A percentile compares a stretch with the other conserved stretches of the same genome.
Evolutionary conservation across 1,140 invertebrate species (phyloP).

Genomic region (Tetragonula clypearis): DNA sequence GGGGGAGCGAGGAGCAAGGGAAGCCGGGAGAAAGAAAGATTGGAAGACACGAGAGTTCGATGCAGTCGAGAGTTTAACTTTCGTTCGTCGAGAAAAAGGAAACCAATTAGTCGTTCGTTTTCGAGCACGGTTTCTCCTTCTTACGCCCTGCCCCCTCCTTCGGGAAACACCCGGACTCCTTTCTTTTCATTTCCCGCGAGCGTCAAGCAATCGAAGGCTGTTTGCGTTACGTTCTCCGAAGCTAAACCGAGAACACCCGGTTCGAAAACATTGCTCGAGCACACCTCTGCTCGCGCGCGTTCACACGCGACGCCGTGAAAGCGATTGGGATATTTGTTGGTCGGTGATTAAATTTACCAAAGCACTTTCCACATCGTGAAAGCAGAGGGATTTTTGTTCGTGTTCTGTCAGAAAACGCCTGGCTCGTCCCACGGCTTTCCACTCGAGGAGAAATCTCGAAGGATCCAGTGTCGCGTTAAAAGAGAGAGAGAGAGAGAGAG

Average conservation of each 20-base stretch:
- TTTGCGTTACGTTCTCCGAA: conserved; percentile 13
- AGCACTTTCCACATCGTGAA: not conserved
- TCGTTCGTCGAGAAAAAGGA: conserved; percentile 3
- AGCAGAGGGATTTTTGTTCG: not conserved
- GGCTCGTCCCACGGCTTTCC: not conserved
- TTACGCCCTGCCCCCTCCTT: not conserved
- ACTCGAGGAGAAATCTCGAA: too few relatives aligned
- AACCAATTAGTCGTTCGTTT: conserved; percentile 23
- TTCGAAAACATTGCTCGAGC: conserved; percentile 2
- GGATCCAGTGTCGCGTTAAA: not conserved
- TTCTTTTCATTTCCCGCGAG: conserved; percentile 26
- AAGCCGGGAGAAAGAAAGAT: not conserved
- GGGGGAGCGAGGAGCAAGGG: too few relatives aligned
- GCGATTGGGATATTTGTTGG: conserved; percentile 28
- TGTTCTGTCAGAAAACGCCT: too few relatives aligned
- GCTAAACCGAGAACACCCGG: conserved; percentile 4
- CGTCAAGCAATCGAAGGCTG: conserved; percentile 15
- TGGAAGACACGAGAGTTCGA: conserved; percentile 1
- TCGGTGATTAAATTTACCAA: conserved; percentile 28
- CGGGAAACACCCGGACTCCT: conserved; percentile 36
- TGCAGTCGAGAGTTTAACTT: conserved; percentile 26
- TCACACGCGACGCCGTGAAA: too few relatives aligned
- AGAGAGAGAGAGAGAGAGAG: not conserved
- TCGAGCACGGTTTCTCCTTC: not conserved
- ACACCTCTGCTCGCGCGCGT: not conserved